Conservation (phyloP, 2,797 vertebrate species). For the Halcyon chelicuti region DNA sequence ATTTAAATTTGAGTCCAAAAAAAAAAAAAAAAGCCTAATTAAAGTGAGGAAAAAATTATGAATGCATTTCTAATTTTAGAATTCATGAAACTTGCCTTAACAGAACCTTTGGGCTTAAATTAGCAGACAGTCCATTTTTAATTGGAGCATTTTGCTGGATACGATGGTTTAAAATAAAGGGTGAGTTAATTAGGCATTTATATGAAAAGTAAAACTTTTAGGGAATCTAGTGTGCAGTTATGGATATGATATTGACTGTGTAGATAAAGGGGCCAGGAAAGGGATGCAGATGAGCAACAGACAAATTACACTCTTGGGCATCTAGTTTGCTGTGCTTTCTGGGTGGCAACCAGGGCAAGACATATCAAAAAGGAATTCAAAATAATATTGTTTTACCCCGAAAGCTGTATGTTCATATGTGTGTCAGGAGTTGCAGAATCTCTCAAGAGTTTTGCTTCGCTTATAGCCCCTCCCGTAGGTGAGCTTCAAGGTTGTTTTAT, state of each 20-base stretch:
- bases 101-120: conserved; percentile 49
- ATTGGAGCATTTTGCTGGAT: conserved; percentile 24
- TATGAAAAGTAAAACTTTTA: conserved; percentile 5
- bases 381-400: background rate
- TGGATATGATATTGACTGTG: background rate
- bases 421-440: background rate
- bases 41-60: conserved; percentile 54
- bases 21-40: conserved; percentile 18
- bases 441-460: background rate
- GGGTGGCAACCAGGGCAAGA: background rate
- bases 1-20: conserved; percentile 37
- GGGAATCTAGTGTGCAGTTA: background rate
- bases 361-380: background rate
- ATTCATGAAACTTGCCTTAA: background rate
- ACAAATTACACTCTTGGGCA: background rate
- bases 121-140: conserved; percentile 38
- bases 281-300: background rate
- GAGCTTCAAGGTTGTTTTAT: background rate
- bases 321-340: background rate
- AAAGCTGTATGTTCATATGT: background rate
- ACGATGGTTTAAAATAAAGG: background rate
- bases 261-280: background rate
- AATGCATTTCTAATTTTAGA: conserved; percentile 65
- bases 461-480: background rate
- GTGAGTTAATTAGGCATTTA: conserved; percentile 2